A percentile compares a stretch with the other conserved stretches of the same genome.
These are phyloP conservation scores for Oncopodura yosiiana DNA, from an alignment of 1,140 invertebrate species.

Conservation along the genomic window DNA sequence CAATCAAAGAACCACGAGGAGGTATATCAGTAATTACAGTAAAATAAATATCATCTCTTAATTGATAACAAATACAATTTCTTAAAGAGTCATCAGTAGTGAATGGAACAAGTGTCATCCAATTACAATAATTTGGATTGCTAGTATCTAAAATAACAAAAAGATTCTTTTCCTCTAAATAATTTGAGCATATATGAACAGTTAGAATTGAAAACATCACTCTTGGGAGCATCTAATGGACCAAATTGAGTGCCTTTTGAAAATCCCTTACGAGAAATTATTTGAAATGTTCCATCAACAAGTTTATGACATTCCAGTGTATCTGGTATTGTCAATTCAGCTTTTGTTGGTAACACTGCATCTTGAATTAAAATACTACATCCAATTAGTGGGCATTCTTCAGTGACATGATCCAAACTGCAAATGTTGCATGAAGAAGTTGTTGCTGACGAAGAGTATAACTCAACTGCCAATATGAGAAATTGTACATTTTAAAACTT, in stretches of 20 bases:
- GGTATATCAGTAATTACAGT: constrained; percentile 47
- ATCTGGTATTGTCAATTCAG: constrained; percentile 42
- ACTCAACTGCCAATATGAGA: too few relatives aligned
- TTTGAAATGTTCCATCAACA: constrained; percentile 37
- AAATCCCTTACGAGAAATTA: constrained; percentile 38
- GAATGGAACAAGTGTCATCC: constrained; percentile 53
- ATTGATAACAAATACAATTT: constrained; percentile 56
- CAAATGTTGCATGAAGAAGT: constrained; percentile 10
- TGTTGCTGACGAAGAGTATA: neutral
- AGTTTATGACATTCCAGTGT: constrained; percentile 38
- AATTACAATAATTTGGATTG: constrained; percentile 50
- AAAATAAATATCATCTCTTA: constrained; percentile 50
- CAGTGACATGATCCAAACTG: constrained; percentile 3
- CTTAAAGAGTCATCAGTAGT: constrained; percentile 44
- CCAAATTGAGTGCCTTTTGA: constrained; percentile 42
- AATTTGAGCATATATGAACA: constrained; percentile 41
- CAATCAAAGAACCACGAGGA: constrained; percentile 47
- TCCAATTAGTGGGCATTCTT: constrained; percentile 9
- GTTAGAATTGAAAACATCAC: constrained; percentile 38
- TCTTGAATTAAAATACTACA: constrained; percentile 28
- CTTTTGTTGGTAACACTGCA: constrained; percentile 37
- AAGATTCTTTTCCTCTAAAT: constrained; percentile 14
- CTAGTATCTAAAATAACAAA: constrained; percentile 44
- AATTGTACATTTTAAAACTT: too few relatives aligned
- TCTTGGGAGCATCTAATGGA: constrained; percentile 42